Evolutionary conservation across 2,113 vertebrate species (phyloP).

Genomic region (Parus major): DNA sequence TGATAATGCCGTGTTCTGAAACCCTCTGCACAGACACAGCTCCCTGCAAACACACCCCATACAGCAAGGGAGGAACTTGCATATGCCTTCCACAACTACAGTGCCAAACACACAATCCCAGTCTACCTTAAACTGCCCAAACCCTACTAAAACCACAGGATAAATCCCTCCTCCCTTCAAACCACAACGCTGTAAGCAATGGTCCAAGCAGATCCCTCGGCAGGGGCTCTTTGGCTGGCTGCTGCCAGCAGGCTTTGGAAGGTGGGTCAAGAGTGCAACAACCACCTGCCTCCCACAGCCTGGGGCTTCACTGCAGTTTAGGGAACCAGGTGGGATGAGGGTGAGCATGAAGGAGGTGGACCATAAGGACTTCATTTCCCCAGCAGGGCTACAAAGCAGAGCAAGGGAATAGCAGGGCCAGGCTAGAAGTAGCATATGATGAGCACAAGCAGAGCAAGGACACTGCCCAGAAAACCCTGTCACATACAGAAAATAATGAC

Average conservation of each 20-base stretch:
- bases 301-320: background rate
- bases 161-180: background rate
- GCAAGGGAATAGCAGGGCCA: background rate
- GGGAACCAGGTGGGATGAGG: background rate
- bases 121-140: background rate
- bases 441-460: background rate
- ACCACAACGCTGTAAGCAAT: background rate
- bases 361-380: background rate
- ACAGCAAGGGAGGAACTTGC: background rate
- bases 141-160: background rate
- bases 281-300: background rate
- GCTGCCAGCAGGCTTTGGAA: background rate
- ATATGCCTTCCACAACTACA: background rate
- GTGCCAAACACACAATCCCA: background rate
- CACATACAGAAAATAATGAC: background rate
- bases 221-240: background rate
- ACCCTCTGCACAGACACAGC: background rate
- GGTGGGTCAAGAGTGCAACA: background rate
- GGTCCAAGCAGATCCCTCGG: background rate
- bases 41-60: background rate
- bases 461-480: background rate
- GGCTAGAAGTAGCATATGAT: background rate
- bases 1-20: background rate
- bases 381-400: background rate
- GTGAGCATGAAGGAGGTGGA: background rate